Evolutionary conservation across 2,797 vertebrate species (phyloP).

Genomic region (Prunella strophiata): DNA sequence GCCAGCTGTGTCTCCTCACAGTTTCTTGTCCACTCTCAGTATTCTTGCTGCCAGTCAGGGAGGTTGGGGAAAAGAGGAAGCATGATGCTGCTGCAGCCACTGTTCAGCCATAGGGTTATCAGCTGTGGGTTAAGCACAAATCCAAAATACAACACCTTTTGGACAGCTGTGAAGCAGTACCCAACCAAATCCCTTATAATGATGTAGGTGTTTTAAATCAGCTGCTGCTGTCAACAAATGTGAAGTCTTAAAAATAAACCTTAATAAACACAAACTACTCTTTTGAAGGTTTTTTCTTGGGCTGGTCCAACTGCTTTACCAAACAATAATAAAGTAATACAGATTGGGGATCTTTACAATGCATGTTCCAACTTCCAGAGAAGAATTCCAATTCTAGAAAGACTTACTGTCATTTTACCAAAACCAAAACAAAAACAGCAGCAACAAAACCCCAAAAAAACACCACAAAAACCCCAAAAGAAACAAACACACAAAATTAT

Average conservation of each 20-base stretch:
- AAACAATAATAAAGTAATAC: neutral
- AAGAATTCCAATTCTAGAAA: neutral
- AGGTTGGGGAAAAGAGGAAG: neutral
- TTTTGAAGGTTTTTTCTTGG: neutral
- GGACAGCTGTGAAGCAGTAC: neutral
- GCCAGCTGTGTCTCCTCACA: neutral
- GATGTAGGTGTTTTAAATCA: neutral
- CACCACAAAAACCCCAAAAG: neutral
- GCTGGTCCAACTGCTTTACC: neutral
- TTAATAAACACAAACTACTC: neutral
- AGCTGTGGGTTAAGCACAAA: neutral
- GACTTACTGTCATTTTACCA: rapidly evolving
- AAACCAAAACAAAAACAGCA: neutral
- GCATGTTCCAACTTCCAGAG: neutral
- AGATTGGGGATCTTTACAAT: neutral
- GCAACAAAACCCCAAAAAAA: too few species aligned
- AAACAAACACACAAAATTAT: neutral
- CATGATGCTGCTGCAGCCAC: neutral
- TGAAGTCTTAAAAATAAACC: neutral
- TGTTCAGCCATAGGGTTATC: neutral
- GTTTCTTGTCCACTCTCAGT: neutral
- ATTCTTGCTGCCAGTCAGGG: neutral
- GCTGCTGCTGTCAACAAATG: neutral
- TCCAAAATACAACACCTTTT: neutral
- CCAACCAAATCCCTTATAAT: neutral